Conservation (phyloP, 2,113 vertebrate genomes). For the Eidolon helvum region DNA sequence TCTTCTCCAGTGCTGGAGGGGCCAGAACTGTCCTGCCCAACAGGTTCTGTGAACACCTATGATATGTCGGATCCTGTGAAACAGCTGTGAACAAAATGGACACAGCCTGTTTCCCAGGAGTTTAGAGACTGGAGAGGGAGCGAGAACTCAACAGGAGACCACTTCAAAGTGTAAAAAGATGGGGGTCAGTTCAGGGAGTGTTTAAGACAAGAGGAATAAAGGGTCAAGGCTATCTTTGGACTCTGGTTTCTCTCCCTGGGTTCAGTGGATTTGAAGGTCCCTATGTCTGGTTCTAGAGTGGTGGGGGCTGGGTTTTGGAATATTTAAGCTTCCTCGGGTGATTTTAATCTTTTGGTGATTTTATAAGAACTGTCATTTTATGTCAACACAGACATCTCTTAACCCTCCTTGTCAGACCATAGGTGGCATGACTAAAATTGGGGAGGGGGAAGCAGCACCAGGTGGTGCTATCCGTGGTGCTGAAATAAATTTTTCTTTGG, state of each 20-base stretch:
- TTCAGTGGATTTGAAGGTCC: background rate
- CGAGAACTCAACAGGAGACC: background rate
- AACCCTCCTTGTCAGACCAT: background rate
- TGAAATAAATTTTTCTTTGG: conserved; percentile 22
- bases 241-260: background rate
- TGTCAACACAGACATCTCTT: background rate
- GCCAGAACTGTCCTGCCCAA: background rate
- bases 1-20: background rate
- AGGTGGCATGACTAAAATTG: background rate
- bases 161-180: background rate
- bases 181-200: background rate
- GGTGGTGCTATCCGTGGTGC: background rate
- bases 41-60: background rate
- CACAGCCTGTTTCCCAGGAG: background rate
- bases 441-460: background rate
- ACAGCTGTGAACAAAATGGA: background rate
- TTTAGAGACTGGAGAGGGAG: background rate
- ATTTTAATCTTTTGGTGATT: background rate
- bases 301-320: background rate
- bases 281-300: background rate
- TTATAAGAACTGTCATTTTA: background rate
- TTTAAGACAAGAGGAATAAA: background rate
- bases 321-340: background rate
- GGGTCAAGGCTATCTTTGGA: background rate
- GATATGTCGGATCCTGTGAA: background rate